Evolutionary conservation across 2,888 invertebrate genomes (phyloP), one percentile per base, ranked within the genome.

Genomic region (Pristionchus japonicus): DNA sequence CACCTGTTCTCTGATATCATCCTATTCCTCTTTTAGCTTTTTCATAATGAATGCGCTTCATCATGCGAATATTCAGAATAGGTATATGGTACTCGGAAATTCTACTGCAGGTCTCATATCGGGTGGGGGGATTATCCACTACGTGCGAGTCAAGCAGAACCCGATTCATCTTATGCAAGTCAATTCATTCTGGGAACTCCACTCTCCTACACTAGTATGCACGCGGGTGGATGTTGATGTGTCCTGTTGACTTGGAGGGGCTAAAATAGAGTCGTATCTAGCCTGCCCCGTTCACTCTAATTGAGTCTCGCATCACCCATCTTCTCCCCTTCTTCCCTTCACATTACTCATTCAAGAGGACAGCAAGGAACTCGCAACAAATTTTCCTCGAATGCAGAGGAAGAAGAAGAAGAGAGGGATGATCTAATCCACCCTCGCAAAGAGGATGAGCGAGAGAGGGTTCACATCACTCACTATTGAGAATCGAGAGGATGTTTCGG

Each of bases 331-430:
- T 70, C 70, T 23, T 70, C 77, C 43, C 43, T 9, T 57, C 57
- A 57, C 77, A 77, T 77, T 77, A 77, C 77, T 43, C 77, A 77
- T 77, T 77, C 77, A 77, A 77, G n/a, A 77, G 77, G 77, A 43
- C 77, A 77, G 70, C 77, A 77, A 9, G n/a, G 77, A 37, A 47
- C 77, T 77, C 40, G 77, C 77, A 77, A 77, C 77, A 77, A 77
- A 43, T 47, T 77, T 57, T 77, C 43, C 43, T 43, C 77, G 70
- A 70, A 70, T 70, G 23, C 27, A 43, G 11, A 34, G n/a, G 34
- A 37, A 47, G 34, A 34, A 31, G 77, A 34, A 43, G 27, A 40
- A 9, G 70, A 70, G 37, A 37, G 70, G 31, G 64, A 27, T 15
- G 64, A 34, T 13, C 37, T 9, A 43, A 47, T 77, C 77, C 77